These are phyloP conservation scores for Nephrotoma appendiculata DNA, from an alignment of 2,888 invertebrate species.

Conservation along the genomic window DNA sequence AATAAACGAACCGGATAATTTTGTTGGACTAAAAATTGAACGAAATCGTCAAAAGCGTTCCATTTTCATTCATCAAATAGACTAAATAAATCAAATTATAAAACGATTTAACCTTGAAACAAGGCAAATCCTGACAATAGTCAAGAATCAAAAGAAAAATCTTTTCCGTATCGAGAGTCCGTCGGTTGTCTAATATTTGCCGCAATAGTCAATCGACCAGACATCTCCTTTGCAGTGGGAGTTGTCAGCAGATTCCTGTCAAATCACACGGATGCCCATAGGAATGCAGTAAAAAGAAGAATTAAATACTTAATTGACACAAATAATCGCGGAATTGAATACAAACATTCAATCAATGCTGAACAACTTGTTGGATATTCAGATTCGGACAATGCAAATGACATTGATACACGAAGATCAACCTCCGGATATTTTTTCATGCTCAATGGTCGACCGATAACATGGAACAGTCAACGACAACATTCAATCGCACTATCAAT, in stretches of 20 bases:
- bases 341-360: background rate
- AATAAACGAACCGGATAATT: background rate
- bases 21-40: background rate
- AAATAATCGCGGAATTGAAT: background rate
- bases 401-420: background rate
- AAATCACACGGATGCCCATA: background rate
- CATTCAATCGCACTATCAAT: background rate
- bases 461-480: background rate
- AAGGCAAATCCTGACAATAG: background rate
- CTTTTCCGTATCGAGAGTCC: constrained; percentile 10
- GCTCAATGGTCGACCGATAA: background rate
- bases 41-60: background rate
- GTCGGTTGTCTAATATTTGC: constrained; percentile 16
- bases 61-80: constrained; percentile 8
- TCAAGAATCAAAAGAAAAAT: background rate
- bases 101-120: constrained; percentile 8
- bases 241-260: constrained; percentile 13
- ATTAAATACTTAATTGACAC: background rate
- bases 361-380: background rate
- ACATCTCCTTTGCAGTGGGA: constrained; percentile 16
- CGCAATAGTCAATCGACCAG: constrained; percentile 14
- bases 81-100: no score
- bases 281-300: background rate
- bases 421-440: background rate
- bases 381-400: background rate